These are phyloP conservation scores for Eurytemora carolleeae DNA, from an alignment of 1,140 invertebrate genomes.

Conservation along the genomic window DNA sequence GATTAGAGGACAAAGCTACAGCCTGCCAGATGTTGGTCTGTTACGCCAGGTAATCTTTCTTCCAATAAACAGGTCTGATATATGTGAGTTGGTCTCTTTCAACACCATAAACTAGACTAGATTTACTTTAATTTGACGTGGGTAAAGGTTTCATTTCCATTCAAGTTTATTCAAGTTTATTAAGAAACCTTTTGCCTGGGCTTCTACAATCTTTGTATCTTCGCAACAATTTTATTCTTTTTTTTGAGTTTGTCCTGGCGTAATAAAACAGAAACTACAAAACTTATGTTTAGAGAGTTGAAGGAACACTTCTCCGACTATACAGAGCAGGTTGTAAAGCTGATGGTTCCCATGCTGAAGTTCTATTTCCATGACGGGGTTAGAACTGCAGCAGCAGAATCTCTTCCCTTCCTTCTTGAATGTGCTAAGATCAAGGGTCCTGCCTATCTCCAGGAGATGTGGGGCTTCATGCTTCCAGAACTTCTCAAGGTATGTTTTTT, in stretches of 20 bases:
- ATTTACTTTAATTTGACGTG: no score
- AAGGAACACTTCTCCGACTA: slow-evolving; percentile 91
- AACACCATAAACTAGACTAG: no score
- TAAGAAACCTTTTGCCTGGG: no score
- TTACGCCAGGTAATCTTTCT: slow-evolving; percentile 51
- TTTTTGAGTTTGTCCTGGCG: no score
- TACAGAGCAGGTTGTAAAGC: slow-evolving; percentile 73
- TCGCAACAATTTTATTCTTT: no score
- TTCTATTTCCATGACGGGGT: slow-evolving; percentile 98
- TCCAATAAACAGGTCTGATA: no score
- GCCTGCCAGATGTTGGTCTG: slow-evolving; percentile 98
- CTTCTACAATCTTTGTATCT: no score
- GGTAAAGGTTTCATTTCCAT: no score
- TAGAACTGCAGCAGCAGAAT: slow-evolving; percentile 74
- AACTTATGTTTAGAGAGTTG: slow-evolving; percentile 45
- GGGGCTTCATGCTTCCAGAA: slow-evolving; percentile 77
- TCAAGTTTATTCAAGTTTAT: no score
- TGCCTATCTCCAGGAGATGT: slow-evolving; percentile 63
- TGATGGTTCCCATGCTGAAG: slow-evolving; percentile 91
- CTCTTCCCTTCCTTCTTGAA: slow-evolving; percentile 75
- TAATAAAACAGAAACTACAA: neutral
- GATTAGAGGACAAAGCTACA: slow-evolving; percentile 91
- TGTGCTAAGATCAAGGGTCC: slow-evolving; percentile 68
- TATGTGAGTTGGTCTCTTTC: no score
- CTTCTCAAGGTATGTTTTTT: slow-evolving; percentile 35